Conservation (phyloP, 2,797 vertebrate genomes). For the Tokudaia tokunoshimensis region DNA sequence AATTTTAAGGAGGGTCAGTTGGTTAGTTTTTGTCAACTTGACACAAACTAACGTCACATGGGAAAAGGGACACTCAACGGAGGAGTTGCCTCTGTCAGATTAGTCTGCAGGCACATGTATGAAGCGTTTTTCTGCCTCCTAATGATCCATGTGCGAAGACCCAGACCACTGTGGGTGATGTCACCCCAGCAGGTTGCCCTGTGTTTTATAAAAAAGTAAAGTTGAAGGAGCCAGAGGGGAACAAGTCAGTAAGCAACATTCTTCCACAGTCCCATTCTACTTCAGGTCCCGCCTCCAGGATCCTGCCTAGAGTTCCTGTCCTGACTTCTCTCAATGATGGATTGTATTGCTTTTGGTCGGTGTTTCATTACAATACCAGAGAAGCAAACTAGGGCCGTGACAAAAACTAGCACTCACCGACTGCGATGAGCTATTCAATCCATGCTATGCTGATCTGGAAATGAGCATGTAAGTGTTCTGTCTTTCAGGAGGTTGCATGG, state of each 20-base stretch:
- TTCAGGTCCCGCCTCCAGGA: neutral
- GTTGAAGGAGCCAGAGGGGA: neutral
- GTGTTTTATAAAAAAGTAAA: neutral
- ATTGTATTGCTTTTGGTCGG: neutral
- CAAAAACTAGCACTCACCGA: neutral
- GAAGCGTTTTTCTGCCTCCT: neutral
- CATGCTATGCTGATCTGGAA: neutral
- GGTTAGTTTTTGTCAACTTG: neutral
- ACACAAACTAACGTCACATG: neutral
- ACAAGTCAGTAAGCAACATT: neutral
- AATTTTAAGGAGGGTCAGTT: neutral
- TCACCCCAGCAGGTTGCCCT: too few species aligned
- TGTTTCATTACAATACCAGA: neutral
- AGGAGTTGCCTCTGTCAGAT: neutral
- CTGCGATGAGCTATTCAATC: neutral
- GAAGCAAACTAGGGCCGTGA: neutral
- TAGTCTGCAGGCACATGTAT: neutral
- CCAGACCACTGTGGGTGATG: neutral
- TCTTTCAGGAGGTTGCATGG: neutral
- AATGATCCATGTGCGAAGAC: too few species aligned
- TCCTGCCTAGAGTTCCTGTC: neutral
- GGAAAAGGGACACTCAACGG: neutral
- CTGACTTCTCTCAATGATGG: too few species aligned
- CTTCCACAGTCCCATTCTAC: neutral
- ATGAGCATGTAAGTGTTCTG: neutral